phyloP scores from a whole-genome alignment of 2,888 invertebrate species.

The Lissonota sp. region DNA sequence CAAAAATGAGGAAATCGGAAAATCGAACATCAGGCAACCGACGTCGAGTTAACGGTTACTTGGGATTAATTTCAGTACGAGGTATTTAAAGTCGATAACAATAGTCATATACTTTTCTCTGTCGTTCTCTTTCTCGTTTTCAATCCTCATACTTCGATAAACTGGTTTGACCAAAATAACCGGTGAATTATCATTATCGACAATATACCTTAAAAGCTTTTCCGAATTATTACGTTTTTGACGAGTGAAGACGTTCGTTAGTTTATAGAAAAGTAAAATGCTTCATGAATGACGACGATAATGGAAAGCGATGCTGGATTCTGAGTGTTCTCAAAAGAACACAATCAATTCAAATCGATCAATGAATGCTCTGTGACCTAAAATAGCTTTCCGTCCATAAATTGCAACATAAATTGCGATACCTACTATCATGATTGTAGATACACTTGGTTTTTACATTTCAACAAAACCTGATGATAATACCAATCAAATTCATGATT shows the following conservation, averaged over 20 bases:
- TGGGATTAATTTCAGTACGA: slow-evolving; percentile 7
- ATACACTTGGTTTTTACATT: slow-evolving; percentile 44
- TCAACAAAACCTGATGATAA: slow-evolving; percentile 26
- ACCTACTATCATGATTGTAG: too few relatives aligned
- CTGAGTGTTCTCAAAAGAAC: too few relatives aligned
- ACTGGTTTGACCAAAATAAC: not conserved
- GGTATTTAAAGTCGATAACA: not conserved
- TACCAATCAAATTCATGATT: not conserved
- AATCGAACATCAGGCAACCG: not conserved
- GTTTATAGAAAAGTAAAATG: not conserved
- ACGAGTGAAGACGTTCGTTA: slow-evolving; percentile 8
- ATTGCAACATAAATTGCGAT: too few relatives aligned
- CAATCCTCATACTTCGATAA: not conserved
- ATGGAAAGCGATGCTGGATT: not conserved
- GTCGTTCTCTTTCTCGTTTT: not conserved
- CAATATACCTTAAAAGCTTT: slow-evolving; percentile 66
- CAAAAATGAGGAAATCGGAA: slow-evolving; percentile 17
- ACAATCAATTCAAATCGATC: too few relatives aligned
- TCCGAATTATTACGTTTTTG: slow-evolving; percentile 2
- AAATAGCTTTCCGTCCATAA: too few relatives aligned
- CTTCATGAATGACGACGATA: not conserved
- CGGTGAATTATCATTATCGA: slow-evolving; percentile 70
- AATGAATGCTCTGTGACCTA: too few relatives aligned
- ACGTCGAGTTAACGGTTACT: not conserved
- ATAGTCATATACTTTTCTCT: slow-evolving; percentile 6